These are phyloP conservation scores for Ellobius talpinus DNA, from an alignment of 2,113 vertebrate species.

Conservation along the genomic window DNA sequence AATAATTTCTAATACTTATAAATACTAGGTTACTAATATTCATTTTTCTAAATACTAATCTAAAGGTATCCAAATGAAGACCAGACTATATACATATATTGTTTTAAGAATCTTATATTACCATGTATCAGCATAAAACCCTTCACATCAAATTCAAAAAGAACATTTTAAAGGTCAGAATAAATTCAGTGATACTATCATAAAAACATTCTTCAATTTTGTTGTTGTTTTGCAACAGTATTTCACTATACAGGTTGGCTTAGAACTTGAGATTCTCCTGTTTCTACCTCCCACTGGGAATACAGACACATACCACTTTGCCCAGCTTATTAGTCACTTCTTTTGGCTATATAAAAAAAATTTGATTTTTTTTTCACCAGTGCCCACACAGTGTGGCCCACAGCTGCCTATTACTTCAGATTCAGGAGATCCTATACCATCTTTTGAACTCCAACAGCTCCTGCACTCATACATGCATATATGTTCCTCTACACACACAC, in stretches of 20 bases:
- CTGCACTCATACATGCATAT: not conserved
- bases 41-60: not conserved
- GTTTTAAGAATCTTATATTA: constrained; percentile 26
- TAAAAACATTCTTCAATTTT: constrained; percentile 1
- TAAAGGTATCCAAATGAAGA: constrained; percentile 42
- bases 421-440: too few species aligned
- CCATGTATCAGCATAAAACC: constrained; percentile 14
- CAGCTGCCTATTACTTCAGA: not conserved
- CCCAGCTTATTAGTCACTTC: not conserved
- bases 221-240: not conserved
- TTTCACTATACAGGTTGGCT: not conserved
- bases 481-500: not conserved
- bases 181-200: not conserved
- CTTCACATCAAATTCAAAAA: constrained; percentile 12
- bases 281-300: not conserved
- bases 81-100: constrained; percentile 12
- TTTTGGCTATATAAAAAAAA: constrained; percentile 75
- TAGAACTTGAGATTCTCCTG: not conserved
- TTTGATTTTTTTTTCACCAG: constrained; percentile 51
- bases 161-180: not conserved
- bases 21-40: constrained; percentile 14
- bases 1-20: constrained; percentile 28
- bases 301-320: not conserved
- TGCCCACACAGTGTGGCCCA: not conserved
- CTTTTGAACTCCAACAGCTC: not conserved